Evolutionary conservation across 2,113 vertebrate species (phyloP).

Genomic region (Epinephelus moara): DNA sequence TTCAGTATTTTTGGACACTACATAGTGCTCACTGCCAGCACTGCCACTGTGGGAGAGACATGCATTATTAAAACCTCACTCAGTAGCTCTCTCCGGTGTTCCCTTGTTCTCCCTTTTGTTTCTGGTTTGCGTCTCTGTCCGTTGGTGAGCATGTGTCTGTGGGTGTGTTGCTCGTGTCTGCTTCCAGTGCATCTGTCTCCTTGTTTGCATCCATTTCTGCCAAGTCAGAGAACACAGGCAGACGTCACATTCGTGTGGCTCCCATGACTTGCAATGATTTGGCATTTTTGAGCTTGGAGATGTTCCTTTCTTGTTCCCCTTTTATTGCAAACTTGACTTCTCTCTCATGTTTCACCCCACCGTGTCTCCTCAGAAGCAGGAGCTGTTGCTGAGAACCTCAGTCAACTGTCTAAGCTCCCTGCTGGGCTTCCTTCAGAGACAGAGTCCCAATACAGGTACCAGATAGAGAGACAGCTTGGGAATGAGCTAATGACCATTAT

Average conservation of each 20-base stretch:
- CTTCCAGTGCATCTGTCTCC: constrained; percentile 25
- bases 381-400: constrained; percentile 87
- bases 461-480: background rate
- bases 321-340: background rate
- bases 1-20: constrained; percentile 74
- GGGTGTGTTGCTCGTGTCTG: background rate
- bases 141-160: constrained; percentile 14
- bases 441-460: constrained; percentile 87
- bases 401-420: constrained; percentile 90
- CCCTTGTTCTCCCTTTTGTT: constrained; percentile 50
- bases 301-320: background rate
- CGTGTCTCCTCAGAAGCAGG: constrained; percentile 86
- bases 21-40: constrained; percentile 41
- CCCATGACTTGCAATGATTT: background rate
- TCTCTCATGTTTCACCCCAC: background rate
- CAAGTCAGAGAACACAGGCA: background rate
- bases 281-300: constrained; percentile 14
- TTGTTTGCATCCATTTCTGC: constrained; percentile 21
- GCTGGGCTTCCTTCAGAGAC: constrained; percentile 87
- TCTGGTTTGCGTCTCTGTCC: constrained; percentile 28
- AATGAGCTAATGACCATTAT: constrained; percentile 3
- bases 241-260: background rate
- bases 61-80: constrained; percentile 69
- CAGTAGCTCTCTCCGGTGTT: constrained; percentile 29
- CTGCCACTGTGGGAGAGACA: constrained; percentile 45